Conservation (phyloP, 2,113 vertebrate genomes). For the Oxyruncus cristatus region DNA sequence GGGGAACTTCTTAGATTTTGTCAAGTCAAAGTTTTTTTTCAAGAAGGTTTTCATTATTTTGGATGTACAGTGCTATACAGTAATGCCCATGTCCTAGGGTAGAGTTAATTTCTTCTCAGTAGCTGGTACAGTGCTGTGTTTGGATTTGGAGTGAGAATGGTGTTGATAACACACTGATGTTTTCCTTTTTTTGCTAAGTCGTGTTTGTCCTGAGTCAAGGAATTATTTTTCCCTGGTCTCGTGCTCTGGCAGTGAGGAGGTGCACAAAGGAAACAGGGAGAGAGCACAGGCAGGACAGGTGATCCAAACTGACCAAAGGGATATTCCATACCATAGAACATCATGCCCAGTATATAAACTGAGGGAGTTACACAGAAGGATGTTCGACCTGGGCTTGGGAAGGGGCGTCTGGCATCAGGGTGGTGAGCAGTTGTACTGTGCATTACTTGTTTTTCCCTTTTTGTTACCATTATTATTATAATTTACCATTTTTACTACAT, state of each 20-base stretch:
- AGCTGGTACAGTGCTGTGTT: not conserved
- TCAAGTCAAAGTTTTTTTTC: not conserved
- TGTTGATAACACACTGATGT: not conserved
- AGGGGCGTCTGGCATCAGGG: not conserved
- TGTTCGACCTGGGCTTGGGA: fast-evolving
- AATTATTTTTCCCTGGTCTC: not conserved
- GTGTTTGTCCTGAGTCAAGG: not conserved
- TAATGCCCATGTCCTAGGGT: not conserved
- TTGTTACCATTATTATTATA: not conserved
- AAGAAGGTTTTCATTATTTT: not conserved
- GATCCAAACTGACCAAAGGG: not conserved
- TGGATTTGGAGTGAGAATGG: not conserved
- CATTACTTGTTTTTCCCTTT: not conserved
- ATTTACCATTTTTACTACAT: not conserved
- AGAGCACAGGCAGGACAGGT: not conserved
- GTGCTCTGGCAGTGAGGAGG: too few relatives aligned
- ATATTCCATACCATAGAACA: fast-evolving
- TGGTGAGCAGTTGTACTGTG: not conserved
- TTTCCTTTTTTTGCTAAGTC: not conserved
- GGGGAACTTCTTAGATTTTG: not conserved
- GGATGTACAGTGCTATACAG: not conserved
- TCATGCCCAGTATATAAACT: not conserved
- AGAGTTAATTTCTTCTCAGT: not conserved
- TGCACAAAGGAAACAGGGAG: not conserved
- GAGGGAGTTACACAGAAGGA: not conserved